These are phyloP conservation scores for Pogona vitticeps DNA, from an alignment of 2,113 vertebrate species.

Conservation along the genomic window DNA sequence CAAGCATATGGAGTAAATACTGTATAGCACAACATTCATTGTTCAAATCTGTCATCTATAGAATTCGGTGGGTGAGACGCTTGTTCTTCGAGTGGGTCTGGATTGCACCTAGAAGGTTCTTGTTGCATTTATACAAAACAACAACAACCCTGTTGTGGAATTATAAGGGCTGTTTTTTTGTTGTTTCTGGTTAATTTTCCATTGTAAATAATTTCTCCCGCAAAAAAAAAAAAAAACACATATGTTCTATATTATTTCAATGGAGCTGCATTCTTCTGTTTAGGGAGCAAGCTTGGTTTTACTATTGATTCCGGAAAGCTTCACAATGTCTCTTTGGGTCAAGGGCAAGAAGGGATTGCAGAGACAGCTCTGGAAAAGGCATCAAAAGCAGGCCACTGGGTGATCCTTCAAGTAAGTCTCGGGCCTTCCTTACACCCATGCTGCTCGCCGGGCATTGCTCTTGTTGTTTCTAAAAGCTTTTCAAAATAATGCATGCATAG, in stretches of 20 bases:
- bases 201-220: not conserved
- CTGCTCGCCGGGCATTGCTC: slow-evolving; percentile 55
- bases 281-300: slow-evolving; percentile 83
- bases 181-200: not conserved
- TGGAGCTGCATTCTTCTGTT: slow-evolving; percentile 45
- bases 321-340: slow-evolving; percentile 81
- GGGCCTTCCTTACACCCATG: slow-evolving; percentile 71
- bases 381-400: slow-evolving; percentile 89
- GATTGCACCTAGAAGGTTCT: not conserved
- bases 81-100: not conserved
- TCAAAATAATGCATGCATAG: slow-evolving; percentile 70
- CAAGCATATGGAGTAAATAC: not conserved
- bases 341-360: slow-evolving; percentile 86
- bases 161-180: not conserved
- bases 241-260: not conserved
- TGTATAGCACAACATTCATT: not conserved
- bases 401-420: slow-evolving; percentile 85
- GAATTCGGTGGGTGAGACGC: not conserved
- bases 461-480: slow-evolving; percentile 52
- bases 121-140: not conserved
- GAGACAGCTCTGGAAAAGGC: slow-evolving; percentile 83
- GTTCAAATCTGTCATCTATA: not conserved
- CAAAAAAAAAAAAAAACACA: not conserved
- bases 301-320: slow-evolving; percentile 86
- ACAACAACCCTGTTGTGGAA: not conserved